Conservation (phyloP, 1,140 invertebrate species). For the Notospermus geniculatus region DNA sequence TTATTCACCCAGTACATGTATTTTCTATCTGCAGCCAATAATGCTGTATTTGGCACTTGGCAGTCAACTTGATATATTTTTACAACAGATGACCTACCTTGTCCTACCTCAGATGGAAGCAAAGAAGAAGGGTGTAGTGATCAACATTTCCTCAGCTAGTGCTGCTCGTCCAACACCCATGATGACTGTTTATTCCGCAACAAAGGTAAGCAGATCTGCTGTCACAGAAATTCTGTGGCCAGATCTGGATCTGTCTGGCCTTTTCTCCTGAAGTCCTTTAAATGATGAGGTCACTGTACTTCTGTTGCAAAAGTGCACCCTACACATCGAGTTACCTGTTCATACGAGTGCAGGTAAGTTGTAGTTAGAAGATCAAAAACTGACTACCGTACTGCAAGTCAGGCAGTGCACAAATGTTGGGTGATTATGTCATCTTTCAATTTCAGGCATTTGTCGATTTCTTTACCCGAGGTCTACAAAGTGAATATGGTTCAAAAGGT, state of each 20-base stretch:
- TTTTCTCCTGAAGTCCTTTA: neutral
- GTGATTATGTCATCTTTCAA: too few relatives aligned
- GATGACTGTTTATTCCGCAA: conserved; percentile 82
- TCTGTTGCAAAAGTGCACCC: too few relatives aligned
- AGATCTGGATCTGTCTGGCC: neutral
- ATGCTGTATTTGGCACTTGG: too few relatives aligned
- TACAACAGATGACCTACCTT: conserved; percentile 70
- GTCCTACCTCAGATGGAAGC: conserved; percentile 87
- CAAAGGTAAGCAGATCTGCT: conserved; percentile 67
- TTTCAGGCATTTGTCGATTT: conserved; percentile 78
- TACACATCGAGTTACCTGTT: too few relatives aligned
- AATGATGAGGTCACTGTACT: too few relatives aligned
- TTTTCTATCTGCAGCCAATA: too few relatives aligned
- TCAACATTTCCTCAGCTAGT: conserved; percentile 88
- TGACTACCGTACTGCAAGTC: too few relatives aligned
- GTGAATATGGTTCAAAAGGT: conserved; percentile 75
- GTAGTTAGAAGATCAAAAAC: too few relatives aligned
- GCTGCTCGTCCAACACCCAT: conserved; percentile 78
- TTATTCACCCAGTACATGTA: conserved; percentile 25
- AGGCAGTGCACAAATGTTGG: too few relatives aligned
- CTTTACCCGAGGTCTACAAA: conserved; percentile 74
- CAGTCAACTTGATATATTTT: conserved; percentile 7
- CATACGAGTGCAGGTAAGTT: too few relatives aligned
- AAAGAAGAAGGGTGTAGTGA: conserved; percentile 78
- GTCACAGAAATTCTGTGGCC: neutral